Conservation (phyloP, 2,113 vertebrate genomes). For the Megaceryle torquata region DNA sequence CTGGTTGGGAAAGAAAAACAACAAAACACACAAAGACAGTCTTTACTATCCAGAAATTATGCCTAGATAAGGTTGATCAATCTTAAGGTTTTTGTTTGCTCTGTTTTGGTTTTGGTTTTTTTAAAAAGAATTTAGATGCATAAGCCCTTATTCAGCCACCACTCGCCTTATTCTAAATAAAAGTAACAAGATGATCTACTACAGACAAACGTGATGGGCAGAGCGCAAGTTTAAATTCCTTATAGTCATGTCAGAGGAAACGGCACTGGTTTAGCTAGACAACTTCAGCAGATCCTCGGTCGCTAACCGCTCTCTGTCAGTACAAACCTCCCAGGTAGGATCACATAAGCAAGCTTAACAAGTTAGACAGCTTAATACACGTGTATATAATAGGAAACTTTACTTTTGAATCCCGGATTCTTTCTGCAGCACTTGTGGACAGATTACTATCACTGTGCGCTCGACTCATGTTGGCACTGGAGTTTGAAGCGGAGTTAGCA, state of each 20-base stretch:
- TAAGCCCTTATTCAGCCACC: neutral
- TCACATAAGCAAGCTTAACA: neutral
- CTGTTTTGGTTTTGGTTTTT: too few species aligned
- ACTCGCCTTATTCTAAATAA: neutral
- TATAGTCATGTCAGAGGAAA: neutral
- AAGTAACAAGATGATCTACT: neutral
- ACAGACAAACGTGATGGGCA: neutral
- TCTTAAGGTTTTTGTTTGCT: neutral
- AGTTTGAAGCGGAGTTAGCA: conserved; percentile 86
- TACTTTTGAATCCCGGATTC: conserved; percentile 98
- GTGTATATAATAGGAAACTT: conserved; percentile 16
- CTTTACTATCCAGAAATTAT: neutral
- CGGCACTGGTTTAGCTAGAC: neutral
- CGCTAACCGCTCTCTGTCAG: neutral
- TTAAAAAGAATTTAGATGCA: neutral
- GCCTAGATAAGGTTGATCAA: neutral
- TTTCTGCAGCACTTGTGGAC: conserved; percentile 90
- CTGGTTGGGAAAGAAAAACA: neutral
- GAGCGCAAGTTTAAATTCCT: neutral
- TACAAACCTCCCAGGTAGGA: neutral
- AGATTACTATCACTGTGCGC: conserved; percentile 96
- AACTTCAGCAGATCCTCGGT: neutral
- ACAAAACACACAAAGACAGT: neutral
- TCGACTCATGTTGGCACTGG: conserved; percentile 92
- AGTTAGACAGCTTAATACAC: neutral